Evolutionary conservation across 1,140 invertebrate genomes (phyloP), one percentile per base, ranked within the genome.

Genomic region (Pseudoatta argentina): DNA sequence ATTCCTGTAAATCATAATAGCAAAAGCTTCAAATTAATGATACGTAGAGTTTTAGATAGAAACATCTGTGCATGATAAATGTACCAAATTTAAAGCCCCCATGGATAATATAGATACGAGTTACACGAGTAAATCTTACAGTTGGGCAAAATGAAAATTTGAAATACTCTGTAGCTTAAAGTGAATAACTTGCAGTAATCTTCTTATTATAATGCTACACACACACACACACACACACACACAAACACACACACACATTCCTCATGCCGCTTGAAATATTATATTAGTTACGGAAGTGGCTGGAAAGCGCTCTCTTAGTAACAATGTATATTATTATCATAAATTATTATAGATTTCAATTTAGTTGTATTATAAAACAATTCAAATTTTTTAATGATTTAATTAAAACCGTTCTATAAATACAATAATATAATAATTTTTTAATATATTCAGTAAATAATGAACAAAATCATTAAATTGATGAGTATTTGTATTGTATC

Each of bases 1-100:
- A 34, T 63, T 21, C 55, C 53, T 61, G 61, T 61, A 82, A 69
- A 81, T 81, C 55, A 27, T 24, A 73, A 73, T 67, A 48, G 69
- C 27, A 10, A 48, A 51, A 61, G 55, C 55, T 14, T 24, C 66
- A 30, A 71, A 73, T 83, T 81, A 83, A 27, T 14, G 24, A 48
- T 30, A 61, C 18, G 24, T n/a, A 12, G 14, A 14, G 18, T 48
- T 82, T 27, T 39, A 4, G 30, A 16, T 18, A 18, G 18, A 69
- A 51, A 51, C 57, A 64, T 18, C 27, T 66, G 30, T 21, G 24
- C 7, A n/a, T 48, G 24, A 12, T 77, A 30, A n/a, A 48, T 30
- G 16, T 21, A 30, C 4, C 44, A 30, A 78, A 78, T 66, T 48
- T 30, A 66, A 66, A 64, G 24, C 30, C n/a, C 14, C n/a, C 34